Base-by-base conservation (phyloP, 1,140 invertebrate species). In the Xylocopa sonorina region DNA sequence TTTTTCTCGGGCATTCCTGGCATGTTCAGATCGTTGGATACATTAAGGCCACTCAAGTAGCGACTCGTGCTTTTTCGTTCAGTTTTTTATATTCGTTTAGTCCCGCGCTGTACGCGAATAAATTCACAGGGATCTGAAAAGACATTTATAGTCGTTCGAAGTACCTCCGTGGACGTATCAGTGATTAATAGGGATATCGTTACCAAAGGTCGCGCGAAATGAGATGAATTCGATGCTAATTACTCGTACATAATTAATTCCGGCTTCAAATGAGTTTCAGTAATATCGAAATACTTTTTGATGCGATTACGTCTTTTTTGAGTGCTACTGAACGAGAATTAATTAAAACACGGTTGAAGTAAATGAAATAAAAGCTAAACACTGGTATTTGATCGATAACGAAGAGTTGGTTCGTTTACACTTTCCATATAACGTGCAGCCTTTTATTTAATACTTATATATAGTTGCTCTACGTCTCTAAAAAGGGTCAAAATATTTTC, bases 1-100 rank as follows among this genome's bases (percentile, higher is more conserved):
- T 46, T 63, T 78, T 73, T 48, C 55, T 78, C 38, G n/a, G 46
- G 7, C 51, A 62, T 18, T 63, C 73, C 51, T 50, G 27, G 43
- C 41, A 6, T 9, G 34, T 24, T 72, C 57, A 24, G 6, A 16
- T 46, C 32, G 38, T 1, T 68, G 5, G 7, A n/a, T 50, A 29
- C 21, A 57, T 75, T 34, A 32, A 57, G 12, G 21, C 14, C 32
- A n/a, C 16, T 77, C 75, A 60, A 29, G 43, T 57, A n/a, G 3
- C 6, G 43, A 71, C 32, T 64, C 14, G 2, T 5, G n/a, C 34
- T 38, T 27, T 34, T 48, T 62, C n/a, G 10, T 24, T 16, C 14
- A 38, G 29, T 32, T 9, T 46, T 67, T 51, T 24, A 38, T 51
- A 27, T 14, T 18, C 18, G n/a, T 4, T 38, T 58, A 38, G 3